phyloP scores from a whole-genome alignment of 37 sponge, comb jelly and placozoan species.

The Hexactinellida sp. region DNA sequence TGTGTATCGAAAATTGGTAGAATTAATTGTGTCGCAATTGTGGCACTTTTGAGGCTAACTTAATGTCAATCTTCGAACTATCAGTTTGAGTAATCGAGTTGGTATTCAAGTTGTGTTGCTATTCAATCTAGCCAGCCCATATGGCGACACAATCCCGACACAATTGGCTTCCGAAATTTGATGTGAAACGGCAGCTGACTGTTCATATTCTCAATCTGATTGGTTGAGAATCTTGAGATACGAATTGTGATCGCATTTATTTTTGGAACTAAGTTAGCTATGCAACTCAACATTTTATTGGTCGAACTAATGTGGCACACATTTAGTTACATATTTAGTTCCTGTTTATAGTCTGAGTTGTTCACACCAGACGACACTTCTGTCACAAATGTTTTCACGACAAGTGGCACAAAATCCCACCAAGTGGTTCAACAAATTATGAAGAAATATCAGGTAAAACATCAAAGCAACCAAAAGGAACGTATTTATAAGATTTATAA shows the following conservation, averaged over 20 bases:
- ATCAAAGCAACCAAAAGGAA: no score
- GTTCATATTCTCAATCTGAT: neutral
- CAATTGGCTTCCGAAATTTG: neutral
- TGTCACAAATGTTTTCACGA: neutral
- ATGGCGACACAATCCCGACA: neutral
- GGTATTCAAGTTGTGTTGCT: neutral
- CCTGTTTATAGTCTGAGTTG: constrained; percentile 1
- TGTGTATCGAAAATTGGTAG: no score
- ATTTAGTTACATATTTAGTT: no score
- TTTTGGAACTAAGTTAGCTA: no score
- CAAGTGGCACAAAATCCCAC: neutral
- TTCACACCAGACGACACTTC: neutral
- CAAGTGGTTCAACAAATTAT: neutral
- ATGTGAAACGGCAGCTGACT: neutral
- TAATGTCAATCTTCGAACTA: neutral
- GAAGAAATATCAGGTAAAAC: constrained; percentile 13
- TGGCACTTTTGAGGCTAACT: neutral
- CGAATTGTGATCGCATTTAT: neutral
- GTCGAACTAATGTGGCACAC: no score
- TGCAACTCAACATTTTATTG: no score
- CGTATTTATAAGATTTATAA: no score
- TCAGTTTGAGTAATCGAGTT: neutral
- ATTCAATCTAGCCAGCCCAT: neutral
- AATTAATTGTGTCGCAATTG: neutral
- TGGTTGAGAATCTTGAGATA: neutral